These are phyloP conservation scores for Varanus salvator DNA, from an alignment of 2,113 vertebrate species.

Conservation along the genomic window DNA sequence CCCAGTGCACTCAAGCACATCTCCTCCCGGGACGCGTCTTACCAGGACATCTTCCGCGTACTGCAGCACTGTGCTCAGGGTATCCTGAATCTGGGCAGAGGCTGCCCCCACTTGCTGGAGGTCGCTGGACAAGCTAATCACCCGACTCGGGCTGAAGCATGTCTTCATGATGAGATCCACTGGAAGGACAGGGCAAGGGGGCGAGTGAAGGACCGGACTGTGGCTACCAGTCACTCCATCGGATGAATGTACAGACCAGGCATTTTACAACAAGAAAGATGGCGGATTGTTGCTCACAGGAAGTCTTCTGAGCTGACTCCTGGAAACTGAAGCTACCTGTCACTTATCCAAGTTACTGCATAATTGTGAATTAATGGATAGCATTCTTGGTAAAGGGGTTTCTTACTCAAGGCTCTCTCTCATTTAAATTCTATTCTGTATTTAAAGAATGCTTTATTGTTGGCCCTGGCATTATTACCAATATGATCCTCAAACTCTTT, in stretches of 20 bases:
- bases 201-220: background rate
- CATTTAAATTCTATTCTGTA: too few species aligned
- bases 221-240: background rate
- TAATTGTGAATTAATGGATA: background rate
- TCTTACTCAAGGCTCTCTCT: background rate
- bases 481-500: too few species aligned
- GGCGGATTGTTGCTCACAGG: background rate
- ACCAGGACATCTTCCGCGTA: slow-evolving; percentile 98
- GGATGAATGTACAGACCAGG: background rate
- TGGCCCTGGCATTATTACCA: too few species aligned
- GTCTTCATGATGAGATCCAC: slow-evolving; percentile 96
- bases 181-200: slow-evolving; percentile 54
- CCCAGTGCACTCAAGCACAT: background rate
- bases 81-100: slow-evolving; percentile 90
- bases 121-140: slow-evolving; percentile 94
- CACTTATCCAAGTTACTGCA: too few species aligned
- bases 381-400: background rate
- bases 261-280: too few species aligned
- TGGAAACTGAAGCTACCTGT: too few species aligned
- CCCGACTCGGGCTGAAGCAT: slow-evolving; percentile 84
- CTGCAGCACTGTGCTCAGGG: slow-evolving; percentile 89
- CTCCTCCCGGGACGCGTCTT: slow-evolving; percentile 53
- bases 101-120: slow-evolving; percentile 91
- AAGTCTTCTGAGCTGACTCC: background rate
- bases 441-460: too few species aligned